A percentile compares a stretch with the other conserved stretches of the same genome.
Conservation (phyloP, 1,140 invertebrate genomes). For the Philotrypesis tridentata region DNA sequence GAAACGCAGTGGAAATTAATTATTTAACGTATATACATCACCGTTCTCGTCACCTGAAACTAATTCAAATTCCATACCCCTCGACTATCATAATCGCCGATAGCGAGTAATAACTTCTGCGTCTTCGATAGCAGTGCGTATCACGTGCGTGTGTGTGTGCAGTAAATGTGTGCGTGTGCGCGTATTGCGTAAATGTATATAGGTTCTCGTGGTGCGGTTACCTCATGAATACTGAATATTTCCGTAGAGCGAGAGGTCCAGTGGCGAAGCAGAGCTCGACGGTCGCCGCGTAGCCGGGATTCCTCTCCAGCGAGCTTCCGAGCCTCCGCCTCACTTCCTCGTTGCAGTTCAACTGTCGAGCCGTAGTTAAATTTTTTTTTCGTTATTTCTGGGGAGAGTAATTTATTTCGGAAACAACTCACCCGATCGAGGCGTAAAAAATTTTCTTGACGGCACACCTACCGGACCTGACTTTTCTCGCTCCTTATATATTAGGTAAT, state of each 20-base stretch:
- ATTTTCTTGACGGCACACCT: too few relatives aligned
- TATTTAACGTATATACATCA: too few relatives aligned
- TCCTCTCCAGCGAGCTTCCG: slow-evolving; percentile 64
- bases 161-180: not conserved
- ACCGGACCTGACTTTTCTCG: too few relatives aligned
- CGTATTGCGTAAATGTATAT: not conserved
- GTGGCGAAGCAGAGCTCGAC: slow-evolving; percentile 84
- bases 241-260: slow-evolving; percentile 78
- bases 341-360: slow-evolving; percentile 78
- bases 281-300: slow-evolving; percentile 85
- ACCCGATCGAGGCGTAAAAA: too few relatives aligned
- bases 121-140: too few relatives aligned
- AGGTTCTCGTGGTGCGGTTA: slow-evolving; percentile 43
- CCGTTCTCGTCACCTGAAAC: not conserved
- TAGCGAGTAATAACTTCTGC: too few relatives aligned
- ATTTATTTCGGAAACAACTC: too few relatives aligned
- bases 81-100: not conserved
- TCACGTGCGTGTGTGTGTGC: too few relatives aligned
- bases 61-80: not conserved
- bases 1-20: not conserved
- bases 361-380: not conserved
- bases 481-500: too few relatives aligned
- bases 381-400: not conserved
- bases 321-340: slow-evolving; percentile 78
- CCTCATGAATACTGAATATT: slow-evolving; percentile 77